Conservation (phyloP, 2,113 vertebrate species). For the Macaca mulatta region DNA sequence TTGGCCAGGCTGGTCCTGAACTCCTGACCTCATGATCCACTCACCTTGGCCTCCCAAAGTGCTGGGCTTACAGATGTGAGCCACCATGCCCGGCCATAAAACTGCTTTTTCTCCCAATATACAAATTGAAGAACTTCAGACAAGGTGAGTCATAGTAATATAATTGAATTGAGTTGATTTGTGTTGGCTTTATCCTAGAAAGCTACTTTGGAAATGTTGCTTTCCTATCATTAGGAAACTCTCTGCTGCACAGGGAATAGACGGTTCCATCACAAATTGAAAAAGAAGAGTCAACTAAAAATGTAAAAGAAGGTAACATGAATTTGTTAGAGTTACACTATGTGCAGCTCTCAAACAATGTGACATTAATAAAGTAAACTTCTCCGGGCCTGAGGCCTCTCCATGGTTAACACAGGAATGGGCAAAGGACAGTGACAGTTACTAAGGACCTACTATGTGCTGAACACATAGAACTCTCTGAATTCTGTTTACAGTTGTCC, state of each 20-base stretch:
- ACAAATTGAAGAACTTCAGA: background rate
- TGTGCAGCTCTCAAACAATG: fast-evolving
- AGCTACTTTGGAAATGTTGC: background rate
- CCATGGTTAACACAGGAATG: background rate
- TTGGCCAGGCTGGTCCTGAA: too few species aligned
- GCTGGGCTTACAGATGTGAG: too few species aligned
- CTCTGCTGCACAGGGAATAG: background rate
- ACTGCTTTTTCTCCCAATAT: background rate
- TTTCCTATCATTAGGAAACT: background rate
- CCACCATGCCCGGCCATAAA: background rate
- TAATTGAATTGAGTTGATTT: background rate
- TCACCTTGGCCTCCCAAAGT: too few species aligned
- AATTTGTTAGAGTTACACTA: background rate
- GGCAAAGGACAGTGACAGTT: fast-evolving
- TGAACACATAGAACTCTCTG: background rate
- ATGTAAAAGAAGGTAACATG: background rate
- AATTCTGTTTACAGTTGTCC: background rate
- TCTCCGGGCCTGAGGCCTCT: background rate
- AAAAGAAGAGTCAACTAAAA: background rate
- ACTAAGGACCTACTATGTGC: background rate
- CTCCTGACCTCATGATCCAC: too few species aligned
- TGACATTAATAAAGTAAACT: background rate
- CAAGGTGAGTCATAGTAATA: background rate
- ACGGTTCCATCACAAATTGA: background rate
- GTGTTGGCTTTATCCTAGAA: fast-evolving